These are phyloP conservation scores for Protaetia brevitarsis DNA, from an alignment of 1,140 invertebrate genomes.

Conservation along the genomic window DNA sequence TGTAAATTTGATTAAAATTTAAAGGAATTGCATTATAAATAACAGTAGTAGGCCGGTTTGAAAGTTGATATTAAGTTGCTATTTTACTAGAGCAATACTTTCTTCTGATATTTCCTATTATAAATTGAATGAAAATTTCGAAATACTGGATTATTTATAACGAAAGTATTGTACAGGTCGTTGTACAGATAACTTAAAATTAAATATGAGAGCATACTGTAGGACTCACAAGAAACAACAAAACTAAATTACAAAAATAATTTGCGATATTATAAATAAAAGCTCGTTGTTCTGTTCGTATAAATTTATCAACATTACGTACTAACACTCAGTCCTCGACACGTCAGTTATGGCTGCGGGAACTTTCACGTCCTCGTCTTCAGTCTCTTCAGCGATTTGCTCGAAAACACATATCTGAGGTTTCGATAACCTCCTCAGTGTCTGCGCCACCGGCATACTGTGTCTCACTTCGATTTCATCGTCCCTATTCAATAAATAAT, in stretches of 20 bases:
- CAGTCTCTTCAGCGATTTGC: constrained; percentile 14
- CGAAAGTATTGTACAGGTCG: not conserved
- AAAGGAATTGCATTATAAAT: too few species aligned
- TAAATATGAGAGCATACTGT: too few species aligned
- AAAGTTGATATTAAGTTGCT: too few species aligned
- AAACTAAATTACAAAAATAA: too few species aligned
- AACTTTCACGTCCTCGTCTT: constrained; percentile 21
- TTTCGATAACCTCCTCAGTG: not conserved
- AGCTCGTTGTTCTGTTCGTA: not conserved
- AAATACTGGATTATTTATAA: too few species aligned
- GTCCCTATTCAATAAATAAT: constrained; percentile 41
- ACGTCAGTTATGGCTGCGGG: constrained; percentile 20
- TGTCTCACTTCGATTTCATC: not conserved
- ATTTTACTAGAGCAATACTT: too few species aligned
- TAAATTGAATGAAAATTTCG: too few species aligned
- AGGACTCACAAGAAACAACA: too few species aligned
- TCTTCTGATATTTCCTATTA: too few species aligned
- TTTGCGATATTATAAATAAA: too few species aligned
- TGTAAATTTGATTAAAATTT: too few species aligned
- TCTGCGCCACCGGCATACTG: not conserved
- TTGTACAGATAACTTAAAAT: not conserved
- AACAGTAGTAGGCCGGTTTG: too few species aligned
- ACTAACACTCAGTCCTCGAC: constrained; percentile 16
- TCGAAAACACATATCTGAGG: constrained; percentile 21
- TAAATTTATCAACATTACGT: not conserved